These are phyloP conservation scores for Salvelinus alpinus DNA, from an alignment of 2,113 vertebrate genomes.

Conservation along the genomic window DNA sequence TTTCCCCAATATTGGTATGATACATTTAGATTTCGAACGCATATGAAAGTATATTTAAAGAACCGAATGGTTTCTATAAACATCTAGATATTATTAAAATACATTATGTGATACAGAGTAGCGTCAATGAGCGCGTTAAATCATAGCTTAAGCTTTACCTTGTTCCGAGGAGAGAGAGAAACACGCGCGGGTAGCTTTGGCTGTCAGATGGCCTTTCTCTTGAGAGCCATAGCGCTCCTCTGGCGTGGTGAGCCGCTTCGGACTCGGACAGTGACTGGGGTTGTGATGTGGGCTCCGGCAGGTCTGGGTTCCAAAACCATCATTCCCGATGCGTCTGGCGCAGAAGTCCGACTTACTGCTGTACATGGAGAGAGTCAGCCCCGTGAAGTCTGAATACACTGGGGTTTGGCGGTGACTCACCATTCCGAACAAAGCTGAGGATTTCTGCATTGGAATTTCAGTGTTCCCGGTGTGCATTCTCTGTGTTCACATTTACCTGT, in stretches of 20 bases:
- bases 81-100: not conserved
- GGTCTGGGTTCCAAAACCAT: constrained; percentile 58
- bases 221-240: constrained; percentile 62
- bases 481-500: constrained; percentile 62
- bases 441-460: constrained; percentile 68
- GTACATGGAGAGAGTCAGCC: constrained; percentile 69
- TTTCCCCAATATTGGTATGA: too few relatives aligned
- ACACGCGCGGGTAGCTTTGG: constrained; percentile 57
- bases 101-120: not conserved
- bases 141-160: constrained; percentile 48
- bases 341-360: constrained; percentile 75
- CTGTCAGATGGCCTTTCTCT: constrained; percentile 52
- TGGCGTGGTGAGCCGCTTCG: constrained; percentile 59
- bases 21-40: too few relatives aligned
- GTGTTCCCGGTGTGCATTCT: constrained; percentile 65
- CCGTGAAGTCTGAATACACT: constrained; percentile 66
- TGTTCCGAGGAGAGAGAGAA: constrained; percentile 60
- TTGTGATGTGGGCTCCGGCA: constrained; percentile 69
- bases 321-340: constrained; percentile 64
- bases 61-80: not conserved
- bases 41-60: not conserved
- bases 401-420: constrained; percentile 75
- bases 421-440: constrained; percentile 73
- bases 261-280: constrained; percentile 62
- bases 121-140: not conserved